Evolutionary conservation across 2,797 vertebrate genomes (phyloP).

Genomic region (Cynodonichthys magdalenae): DNA sequence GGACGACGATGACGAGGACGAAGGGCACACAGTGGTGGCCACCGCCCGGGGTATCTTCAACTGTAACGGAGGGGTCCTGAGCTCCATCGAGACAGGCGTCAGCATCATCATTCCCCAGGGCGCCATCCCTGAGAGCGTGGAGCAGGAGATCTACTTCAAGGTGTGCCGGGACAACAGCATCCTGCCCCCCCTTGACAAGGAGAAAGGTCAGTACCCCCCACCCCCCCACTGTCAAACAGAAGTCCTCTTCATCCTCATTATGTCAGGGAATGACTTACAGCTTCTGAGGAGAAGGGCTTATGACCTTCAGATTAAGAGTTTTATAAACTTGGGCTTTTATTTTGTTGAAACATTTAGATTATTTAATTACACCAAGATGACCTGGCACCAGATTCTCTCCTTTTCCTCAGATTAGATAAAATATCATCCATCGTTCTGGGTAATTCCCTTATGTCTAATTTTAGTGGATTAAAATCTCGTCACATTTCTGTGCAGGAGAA

Average conservation of each 20-base stretch:
- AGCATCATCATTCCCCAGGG: constrained; percentile 99
- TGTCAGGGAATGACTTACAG: constrained; percentile 8
- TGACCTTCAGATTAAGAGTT: not conserved
- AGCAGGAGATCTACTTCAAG: constrained; percentile 99
- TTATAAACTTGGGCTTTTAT: too few relatives aligned
- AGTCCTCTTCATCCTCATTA: constrained; percentile 4
- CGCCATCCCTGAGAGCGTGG: constrained; percentile 94
- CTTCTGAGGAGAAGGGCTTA: constrained; percentile 4
- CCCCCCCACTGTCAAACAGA: not conserved
- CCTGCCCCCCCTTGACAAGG: constrained; percentile 97
- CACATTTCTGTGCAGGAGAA: constrained; percentile 84
- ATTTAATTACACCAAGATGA: not conserved
- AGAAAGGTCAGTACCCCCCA: constrained; percentile 94
- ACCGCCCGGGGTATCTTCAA: constrained; percentile 96
- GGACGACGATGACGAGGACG: constrained; percentile 96
- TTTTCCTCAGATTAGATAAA: constrained; percentile 13
- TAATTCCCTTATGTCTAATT: constrained; percentile 22
- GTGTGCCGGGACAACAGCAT: constrained; percentile 99
- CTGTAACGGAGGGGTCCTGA: constrained; percentile 95
- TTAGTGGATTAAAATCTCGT: constrained; percentile 26
- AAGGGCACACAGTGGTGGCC: constrained; percentile 97
- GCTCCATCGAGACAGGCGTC: constrained; percentile 98
- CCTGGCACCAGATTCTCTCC: constrained; percentile 9
- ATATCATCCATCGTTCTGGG: constrained; percentile 22
- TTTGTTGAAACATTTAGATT: too few relatives aligned